Percentiles rank a stretch among this genome's conserved stretches.
Conservation (phyloP, 2,797 vertebrate species). For the Melanotaenia boesemani region DNA sequence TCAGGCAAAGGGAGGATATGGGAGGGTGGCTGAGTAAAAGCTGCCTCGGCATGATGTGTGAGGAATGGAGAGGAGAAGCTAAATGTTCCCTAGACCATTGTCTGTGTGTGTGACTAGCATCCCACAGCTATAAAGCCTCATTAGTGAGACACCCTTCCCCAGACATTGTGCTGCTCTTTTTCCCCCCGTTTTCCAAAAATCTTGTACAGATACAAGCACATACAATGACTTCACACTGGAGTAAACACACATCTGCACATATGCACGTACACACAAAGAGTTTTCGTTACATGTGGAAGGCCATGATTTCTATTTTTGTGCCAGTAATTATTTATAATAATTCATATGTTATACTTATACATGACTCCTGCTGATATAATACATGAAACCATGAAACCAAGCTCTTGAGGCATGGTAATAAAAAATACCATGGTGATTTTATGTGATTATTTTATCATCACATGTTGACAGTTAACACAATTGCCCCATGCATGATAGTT, state of each 20-base stretch:
- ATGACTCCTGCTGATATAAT: neutral
- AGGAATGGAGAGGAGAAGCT: slow-evolving; percentile 72
- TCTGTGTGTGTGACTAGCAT: slow-evolving; percentile 76
- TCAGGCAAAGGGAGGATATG: slow-evolving; percentile 47
- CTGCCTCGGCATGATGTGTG: slow-evolving; percentile 72
- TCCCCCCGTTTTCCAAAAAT: slow-evolving; percentile 52
- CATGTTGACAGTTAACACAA: neutral
- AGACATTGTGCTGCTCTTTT: slow-evolving; percentile 62
- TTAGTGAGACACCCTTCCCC: slow-evolving; percentile 81
- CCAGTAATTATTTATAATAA: slow-evolving; percentile 18
- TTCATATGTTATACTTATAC: neutral
- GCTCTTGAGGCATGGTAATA: neutral
- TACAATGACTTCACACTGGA: slow-evolving; percentile 12
- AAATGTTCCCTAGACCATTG: slow-evolving; percentile 79
- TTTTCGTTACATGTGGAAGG: slow-evolving; percentile 30
- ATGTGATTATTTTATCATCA: neutral
- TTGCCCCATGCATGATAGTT: neutral
- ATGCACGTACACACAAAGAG: slow-evolving; percentile 5
- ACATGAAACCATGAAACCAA: neutral
- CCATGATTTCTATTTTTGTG: slow-evolving; percentile 20
- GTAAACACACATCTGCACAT: slow-evolving; percentile 19
- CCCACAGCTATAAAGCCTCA: slow-evolving; percentile 82
- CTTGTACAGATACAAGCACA: slow-evolving; percentile 44
- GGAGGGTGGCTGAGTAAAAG: slow-evolving; percentile 66
- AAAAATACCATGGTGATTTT: no score